Evolutionary conservation across 2,888 invertebrate species (phyloP), one percentile per base, ranked within the genome.

Genomic region (Andrena minutula): DNA sequence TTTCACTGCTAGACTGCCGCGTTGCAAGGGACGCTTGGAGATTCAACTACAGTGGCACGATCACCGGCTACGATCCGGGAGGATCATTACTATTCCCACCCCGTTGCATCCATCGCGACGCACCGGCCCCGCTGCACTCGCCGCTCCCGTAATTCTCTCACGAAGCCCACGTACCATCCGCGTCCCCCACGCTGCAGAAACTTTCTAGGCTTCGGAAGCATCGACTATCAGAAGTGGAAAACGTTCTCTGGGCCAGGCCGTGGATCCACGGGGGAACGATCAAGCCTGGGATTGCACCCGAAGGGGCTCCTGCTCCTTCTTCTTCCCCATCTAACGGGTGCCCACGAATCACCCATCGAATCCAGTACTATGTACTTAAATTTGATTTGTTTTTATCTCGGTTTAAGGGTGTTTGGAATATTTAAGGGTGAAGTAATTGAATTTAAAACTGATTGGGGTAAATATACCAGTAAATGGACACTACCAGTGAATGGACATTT

Each of bases 231-330:
- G 64, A 78, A 79, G 74, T 70, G 79, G 75, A 53, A 69, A 82
- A 79, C 56, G 82, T 56, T 66, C 4, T 30, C 32, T 2, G 28
- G 30, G 35, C n/a, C 12, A 20, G 60, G 65, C 58, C 30, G 71
- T 56, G 65, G 84, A 86, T 90, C 90, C 91, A 83, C 77, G 65
- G 88, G 41, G 88, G 87, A 85, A 82, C 88, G 82, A 83, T 89
- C 85, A 82, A 64, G 72, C 26, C 71, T 76, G 1, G 56, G 71
- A 86, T 86, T 75, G 76, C 69, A 81, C 84, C 74, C 83, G 32
- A 20, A 78, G 83, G 83, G 79, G 20, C 75, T 71, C 79, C 23
- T 71, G 58, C 71, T 65, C 75, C 56, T 63, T 8, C 12, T 16
- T 16, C 3, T 23, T 8, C 32, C 35, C 49, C 2, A 7, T 68